These are phyloP conservation scores for Helicoverpa zea DNA, from an alignment of 1,140 invertebrate genomes.

Conservation along the genomic window DNA sequence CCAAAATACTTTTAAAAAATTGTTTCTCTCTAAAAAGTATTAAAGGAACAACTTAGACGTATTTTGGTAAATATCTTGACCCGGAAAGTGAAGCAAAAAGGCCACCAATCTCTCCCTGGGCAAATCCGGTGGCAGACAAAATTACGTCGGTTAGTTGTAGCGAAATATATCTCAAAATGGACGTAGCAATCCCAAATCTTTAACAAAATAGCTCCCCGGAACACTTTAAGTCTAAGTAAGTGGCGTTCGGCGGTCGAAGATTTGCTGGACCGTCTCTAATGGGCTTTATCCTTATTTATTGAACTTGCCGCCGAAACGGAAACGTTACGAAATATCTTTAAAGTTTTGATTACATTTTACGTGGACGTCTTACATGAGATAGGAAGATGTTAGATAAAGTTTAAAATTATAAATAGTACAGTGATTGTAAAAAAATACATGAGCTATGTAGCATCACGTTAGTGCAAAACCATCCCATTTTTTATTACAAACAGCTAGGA, in stretches of 20 bases:
- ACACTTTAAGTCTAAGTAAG: conserved; percentile 86
- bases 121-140: conserved; percentile 36
- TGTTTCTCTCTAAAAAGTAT: too few relatives aligned
- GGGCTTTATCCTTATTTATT: conserved; percentile 86
- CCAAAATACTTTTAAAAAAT: too few relatives aligned
- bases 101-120: conserved; percentile 3
- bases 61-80: neutral
- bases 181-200: conserved; percentile 86
- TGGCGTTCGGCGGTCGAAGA: conserved; percentile 83
- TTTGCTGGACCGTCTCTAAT: conserved; percentile 85
- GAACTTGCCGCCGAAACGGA: conserved; percentile 70
- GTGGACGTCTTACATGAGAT: neutral
- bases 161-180: conserved; percentile 75
- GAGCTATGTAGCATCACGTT: too few relatives aligned
- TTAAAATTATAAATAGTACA: too few relatives aligned
- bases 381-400: neutral
- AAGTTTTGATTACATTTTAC: conserved; percentile 40
- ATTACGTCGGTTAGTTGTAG: conserved; percentile 48
- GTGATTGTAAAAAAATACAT: too few relatives aligned
- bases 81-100: conserved; percentile 3
- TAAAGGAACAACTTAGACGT: neutral
- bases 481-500: too few relatives aligned
- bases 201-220: conserved; percentile 78
- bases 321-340: conserved; percentile 63
- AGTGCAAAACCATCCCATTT: too few relatives aligned